Evolutionary conservation across 2,113 vertebrate species (phyloP).

Genomic region (Cyprinodon brontotheroides): DNA sequence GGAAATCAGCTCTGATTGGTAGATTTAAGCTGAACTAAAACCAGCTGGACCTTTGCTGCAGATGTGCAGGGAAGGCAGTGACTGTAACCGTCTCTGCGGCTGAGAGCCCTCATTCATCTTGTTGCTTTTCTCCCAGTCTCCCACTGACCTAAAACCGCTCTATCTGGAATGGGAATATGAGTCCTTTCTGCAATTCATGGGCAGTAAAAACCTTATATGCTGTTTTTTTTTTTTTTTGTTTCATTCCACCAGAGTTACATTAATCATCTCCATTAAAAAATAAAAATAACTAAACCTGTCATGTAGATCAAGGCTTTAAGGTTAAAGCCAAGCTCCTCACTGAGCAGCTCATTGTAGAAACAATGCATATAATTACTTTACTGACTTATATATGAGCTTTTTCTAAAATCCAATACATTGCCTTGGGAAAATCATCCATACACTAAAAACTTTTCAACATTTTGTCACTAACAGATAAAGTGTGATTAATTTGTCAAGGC

Average conservation of each 20-base stretch:
- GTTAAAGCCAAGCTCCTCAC: not conserved
- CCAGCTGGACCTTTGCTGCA: constrained; percentile 57
- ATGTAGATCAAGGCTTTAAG: not conserved
- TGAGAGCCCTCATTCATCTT: constrained; percentile 31
- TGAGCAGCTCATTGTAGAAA: not conserved
- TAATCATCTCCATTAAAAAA: not conserved
- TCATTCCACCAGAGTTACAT: constrained; percentile 18
- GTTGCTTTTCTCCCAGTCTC: constrained; percentile 38
- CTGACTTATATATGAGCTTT: too few species aligned
- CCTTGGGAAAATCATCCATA: not conserved
- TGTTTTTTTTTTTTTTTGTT: constrained; percentile 32
- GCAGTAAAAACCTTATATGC: constrained; percentile 46
- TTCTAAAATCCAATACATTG: not conserved
- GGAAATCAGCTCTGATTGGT: constrained; percentile 15
- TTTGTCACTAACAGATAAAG: not conserved
- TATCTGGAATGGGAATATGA: constrained; percentile 67
- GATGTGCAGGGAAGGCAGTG: constrained; percentile 58
- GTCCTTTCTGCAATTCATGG: constrained; percentile 58
- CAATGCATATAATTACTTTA: not conserved
- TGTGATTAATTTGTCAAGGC: too few species aligned
- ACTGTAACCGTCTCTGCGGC: constrained; percentile 44
- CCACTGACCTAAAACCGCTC: constrained; percentile 50
- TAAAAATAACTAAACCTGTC: not conserved
- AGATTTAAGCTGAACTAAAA: constrained; percentile 48
- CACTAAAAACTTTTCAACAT: not conserved